These are phyloP conservation scores for Tapirus terrestris DNA, from an alignment of 2,113 vertebrate genomes.

Conservation along the genomic window DNA sequence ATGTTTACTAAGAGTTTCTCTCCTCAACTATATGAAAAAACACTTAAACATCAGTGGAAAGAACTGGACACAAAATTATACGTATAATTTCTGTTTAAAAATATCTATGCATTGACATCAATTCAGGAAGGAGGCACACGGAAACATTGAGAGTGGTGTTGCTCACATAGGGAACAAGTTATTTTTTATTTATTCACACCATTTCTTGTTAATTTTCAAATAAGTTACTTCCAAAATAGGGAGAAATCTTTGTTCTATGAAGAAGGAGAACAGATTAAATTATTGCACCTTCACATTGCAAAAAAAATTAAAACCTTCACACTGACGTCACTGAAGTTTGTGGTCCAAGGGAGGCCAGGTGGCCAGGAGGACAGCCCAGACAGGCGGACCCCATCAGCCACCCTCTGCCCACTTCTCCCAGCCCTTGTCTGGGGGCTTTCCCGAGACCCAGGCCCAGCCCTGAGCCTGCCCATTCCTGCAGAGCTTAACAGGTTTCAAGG, in stretches of 20 bases:
- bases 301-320: no score
- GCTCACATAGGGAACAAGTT: fast-evolving
- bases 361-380: fast-evolving
- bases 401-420: background rate
- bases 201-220: background rate
- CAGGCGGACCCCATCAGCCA: no score
- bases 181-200: background rate
- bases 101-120: background rate
- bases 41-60: background rate
- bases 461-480: fast-evolving
- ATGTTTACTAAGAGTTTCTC: background rate
- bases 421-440: background rate
- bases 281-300: fast-evolving
- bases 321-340: background rate
- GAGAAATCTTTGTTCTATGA: background rate
- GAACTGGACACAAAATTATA: background rate
- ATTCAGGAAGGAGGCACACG: background rate
- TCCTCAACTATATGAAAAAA: background rate
- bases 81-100: background rate
- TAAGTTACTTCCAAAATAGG: background rate
- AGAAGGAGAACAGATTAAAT: background rate
- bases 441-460: background rate
- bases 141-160: fast-evolving
- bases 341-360: background rate
- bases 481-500: background rate